A percentile compares a stretch with the other conserved stretches of the same genome.
Evolutionary conservation across 2,797 vertebrate genomes (phyloP).

Genomic region (Delichon dasypus): DNA sequence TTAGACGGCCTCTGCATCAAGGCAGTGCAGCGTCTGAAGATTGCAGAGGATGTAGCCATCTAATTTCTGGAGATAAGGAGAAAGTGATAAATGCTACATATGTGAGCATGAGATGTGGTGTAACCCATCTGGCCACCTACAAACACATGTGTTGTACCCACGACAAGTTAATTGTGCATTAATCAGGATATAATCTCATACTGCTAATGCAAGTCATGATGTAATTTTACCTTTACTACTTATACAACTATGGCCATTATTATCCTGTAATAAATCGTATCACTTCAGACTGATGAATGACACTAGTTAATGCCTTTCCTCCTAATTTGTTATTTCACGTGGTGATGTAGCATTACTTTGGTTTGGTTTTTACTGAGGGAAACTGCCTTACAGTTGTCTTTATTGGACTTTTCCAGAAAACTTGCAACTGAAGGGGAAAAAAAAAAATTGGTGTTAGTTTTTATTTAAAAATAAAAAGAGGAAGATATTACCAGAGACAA

Average conservation of each 20-base stretch:
- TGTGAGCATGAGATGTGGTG: neutral
- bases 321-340: conserved; percentile 32
- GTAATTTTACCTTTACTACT: conserved; percentile 66
- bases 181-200: conserved; percentile 66
- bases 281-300: conserved; percentile 57
- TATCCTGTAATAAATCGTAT: conserved; percentile 53
- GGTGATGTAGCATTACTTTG: neutral
- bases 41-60: neutral
- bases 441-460: neutral
- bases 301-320: conserved; percentile 24
- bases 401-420: neutral
- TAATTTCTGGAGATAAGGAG: neutral
- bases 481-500: neutral
- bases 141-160: conserved; percentile 32
- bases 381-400: neutral
- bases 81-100: conserved; percentile 33
- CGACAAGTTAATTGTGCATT: conserved; percentile 70
- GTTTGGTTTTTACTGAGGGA: neutral
- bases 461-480: neutral
- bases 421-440: neutral
- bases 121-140: conserved; percentile 54
- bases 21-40: neutral
- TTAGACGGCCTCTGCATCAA: neutral
- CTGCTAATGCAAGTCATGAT: conserved; percentile 62
- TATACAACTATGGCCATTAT: conserved; percentile 34